Base-by-base conservation (phyloP, 2,797 vertebrate species). In the Chanos chanos region DNA sequence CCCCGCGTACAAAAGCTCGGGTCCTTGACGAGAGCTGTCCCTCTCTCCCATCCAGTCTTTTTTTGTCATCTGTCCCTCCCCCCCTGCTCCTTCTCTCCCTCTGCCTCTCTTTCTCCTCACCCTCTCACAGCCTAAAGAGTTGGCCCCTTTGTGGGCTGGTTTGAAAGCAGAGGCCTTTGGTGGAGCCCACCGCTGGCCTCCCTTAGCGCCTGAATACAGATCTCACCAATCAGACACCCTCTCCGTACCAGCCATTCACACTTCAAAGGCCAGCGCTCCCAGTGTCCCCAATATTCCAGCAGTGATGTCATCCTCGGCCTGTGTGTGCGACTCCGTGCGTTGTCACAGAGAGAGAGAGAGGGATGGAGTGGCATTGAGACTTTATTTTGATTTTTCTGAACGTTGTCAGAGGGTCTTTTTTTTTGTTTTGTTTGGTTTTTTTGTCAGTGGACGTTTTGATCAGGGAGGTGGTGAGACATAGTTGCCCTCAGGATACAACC, bases 241-340 rank as follows among this genome's bases (percentile, higher is more conserved):
- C 55, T 54, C 63, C 67, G 66, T 67, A 45, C 52, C 33, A 68
- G 66, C 48, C 53, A 71, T 76, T 79, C 71, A 75, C 66, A 76
- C 79, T 74, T 77, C 79, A 79, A 79, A 78, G 70, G 44, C 10
- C 34, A 58, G 51, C 13, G 37, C 64, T 72, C 74, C 70, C 64
- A n/a, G n/a, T n/a, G n/a, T n/a, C n/a, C n/a, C n/a, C n/a, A n/a
- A n/a, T 45, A 70, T 69, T 57, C 27, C 34, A 57, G 63, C 62
- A 24, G 77, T 81, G 79, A 81, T 77, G 79, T 78, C 77, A 81
- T 77, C 61, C 64, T 62, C 33, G 66, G 45, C 50, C 58, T 66
- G 58, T 53, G 43, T 48, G 48, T 50, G 49, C 40, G 61, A 52
- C 52, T 55, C 56, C 25, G 62, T 49, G 50, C 59, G 67, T 64